Base-by-base conservation (phyloP, 1,140 invertebrate species). In the Cydia amplana region DNA sequence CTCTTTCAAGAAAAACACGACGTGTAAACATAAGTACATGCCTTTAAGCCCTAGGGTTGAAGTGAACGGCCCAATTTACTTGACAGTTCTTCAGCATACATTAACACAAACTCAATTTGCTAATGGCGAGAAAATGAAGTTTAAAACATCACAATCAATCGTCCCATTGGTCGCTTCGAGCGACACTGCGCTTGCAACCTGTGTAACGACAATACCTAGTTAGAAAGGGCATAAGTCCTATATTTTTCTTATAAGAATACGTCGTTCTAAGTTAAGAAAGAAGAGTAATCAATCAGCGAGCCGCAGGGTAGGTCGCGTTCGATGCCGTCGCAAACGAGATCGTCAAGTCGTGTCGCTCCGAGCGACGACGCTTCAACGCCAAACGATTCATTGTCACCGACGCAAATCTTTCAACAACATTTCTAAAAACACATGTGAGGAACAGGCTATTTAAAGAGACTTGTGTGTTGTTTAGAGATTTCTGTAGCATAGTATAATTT, bases 151-250 rank as follows among this genome's bases (percentile, higher is more conserved):
- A 60, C 55, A 60, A 60, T 60, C 55, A 60, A 60, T 60, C 55
- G 55, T 60, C 55, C 20, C 55, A 60, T 9, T 7, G 73, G 77
- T 80, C 55, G 81, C 81, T 79, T 75, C 49, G 73, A 77, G 81
- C 81, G 79, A 76, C 79, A 63, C 60, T 49, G 77, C 65, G 74
- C 77, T 80, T 72, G 64, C 75, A 72, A 79, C 49, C 72, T 55
- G 75, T 74, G 75, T 75, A 76, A 73, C 77, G 77, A 73, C 70
- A 65, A 73, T 73, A 73, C 76, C 40, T 60, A 63, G 46, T 23
- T 10, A 12, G 55, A 60, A 46, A 60, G 55, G 55, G 1, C 20
- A 60, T 60, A 60, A 60, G 55, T 60, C 55, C 20, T 60, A 23
- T 60, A 60, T 0, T 23, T 23, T 10, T 60, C 20, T 23, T 23